Percentiles rank a stretch among this genome's conserved stretches.
Evolutionary conservation across 2,113 vertebrate genomes (phyloP).

Genomic region (Arizona elegans): DNA sequence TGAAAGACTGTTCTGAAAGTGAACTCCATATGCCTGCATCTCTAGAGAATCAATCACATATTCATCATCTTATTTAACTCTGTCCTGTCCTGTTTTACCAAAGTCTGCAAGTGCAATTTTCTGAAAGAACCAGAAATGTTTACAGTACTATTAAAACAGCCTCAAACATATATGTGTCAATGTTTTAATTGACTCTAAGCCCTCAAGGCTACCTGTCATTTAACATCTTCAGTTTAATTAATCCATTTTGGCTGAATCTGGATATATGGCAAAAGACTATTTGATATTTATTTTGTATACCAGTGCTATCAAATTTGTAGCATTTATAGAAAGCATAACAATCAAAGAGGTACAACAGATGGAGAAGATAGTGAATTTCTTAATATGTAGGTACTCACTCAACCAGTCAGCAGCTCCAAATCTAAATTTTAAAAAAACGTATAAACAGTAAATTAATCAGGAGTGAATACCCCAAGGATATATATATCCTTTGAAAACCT

Average conservation of each 20-base stretch:
- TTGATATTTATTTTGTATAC: rapidly evolving
- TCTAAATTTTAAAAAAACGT: rapidly evolving
- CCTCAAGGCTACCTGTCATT: rapidly evolving
- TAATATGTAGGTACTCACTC: rapidly evolving
- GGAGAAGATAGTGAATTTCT: neutral
- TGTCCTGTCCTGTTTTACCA: neutral
- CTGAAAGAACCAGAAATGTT: neutral
- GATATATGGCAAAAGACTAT: rapidly evolving
- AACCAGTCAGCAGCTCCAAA: neutral
- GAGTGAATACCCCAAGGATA: neutral
- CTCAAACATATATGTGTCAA: rapidly evolving
- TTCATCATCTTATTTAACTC: rapidly evolving
- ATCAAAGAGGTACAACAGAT: neutral
- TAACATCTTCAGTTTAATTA: rapidly evolving
- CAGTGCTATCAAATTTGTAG: neutral
- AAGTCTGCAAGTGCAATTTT: neutral
- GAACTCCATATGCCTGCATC: neutral
- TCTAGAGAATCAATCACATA: neutral
- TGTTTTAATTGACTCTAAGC: neutral
- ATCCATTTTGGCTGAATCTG: neutral
- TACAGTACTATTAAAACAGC: constrained; percentile 4
- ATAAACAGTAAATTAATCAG: neutral
- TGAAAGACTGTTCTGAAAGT: rapidly evolving
- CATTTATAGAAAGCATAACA: rapidly evolving
- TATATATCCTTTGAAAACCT: neutral